These are phyloP conservation scores for Drosophila colorata DNA, from an alignment of 2,888 invertebrate genomes.

Conservation along the genomic window DNA sequence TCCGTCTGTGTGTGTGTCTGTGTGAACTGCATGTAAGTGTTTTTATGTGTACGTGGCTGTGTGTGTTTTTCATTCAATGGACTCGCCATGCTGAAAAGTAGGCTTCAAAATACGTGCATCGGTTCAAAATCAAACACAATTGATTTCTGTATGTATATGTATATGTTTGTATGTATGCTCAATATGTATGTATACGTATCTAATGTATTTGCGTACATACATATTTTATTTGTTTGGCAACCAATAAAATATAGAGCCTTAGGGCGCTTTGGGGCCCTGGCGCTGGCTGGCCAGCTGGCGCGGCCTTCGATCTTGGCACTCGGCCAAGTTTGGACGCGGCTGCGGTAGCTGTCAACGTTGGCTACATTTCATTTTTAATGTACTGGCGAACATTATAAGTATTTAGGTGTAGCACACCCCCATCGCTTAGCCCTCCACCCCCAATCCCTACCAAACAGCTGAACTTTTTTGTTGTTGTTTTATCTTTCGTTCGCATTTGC, in stretches of 20 bases:
- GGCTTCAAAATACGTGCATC: constrained; percentile 31
- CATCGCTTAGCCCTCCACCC: not conserved
- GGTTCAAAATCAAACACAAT: not conserved
- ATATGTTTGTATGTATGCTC: not conserved
- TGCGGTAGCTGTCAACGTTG: constrained; percentile 69
- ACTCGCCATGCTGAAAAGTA: constrained; percentile 43
- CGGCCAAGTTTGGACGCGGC: constrained; percentile 50
- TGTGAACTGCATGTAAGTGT: not conserved
- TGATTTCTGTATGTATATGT: not conserved
- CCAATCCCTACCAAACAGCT: not conserved
- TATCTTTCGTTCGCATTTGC: not conserved
- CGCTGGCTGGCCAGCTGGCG: constrained; percentile 25
- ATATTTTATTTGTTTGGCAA: not conserved
- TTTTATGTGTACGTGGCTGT: not conserved
- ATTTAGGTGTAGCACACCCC: not conserved
- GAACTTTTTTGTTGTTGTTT: constrained; percentile 3
- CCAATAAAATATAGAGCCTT: not conserved
- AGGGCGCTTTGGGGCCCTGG: not conserved
- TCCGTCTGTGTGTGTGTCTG: constrained; percentile 1
- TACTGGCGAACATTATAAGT: constrained; percentile 12
- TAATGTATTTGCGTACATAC: not conserved
- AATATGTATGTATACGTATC: not conserved
- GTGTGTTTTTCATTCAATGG: not conserved
- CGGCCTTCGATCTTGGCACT: constrained; percentile 46
- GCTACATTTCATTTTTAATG: constrained; percentile 55